Conservation (phyloP, 2,113 vertebrate species). For the Peromyscus leucopus region DNA sequence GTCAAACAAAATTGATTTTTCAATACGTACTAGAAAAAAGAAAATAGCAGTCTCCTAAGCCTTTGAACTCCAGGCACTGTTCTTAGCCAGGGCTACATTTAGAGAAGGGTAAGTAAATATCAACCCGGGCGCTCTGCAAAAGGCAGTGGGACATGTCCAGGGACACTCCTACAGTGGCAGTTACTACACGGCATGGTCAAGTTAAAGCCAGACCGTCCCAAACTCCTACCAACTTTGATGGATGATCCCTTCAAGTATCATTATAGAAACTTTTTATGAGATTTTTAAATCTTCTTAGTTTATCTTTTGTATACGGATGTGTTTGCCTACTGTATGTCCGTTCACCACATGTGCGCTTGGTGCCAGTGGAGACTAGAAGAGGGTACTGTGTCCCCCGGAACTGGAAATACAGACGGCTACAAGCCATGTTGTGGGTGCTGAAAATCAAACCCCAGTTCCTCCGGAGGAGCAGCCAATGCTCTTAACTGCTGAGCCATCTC, state of each 20-base stretch:
- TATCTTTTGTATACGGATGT: background rate
- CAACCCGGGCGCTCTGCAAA: background rate
- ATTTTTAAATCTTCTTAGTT: background rate
- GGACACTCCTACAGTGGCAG: background rate
- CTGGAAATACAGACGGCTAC: background rate
- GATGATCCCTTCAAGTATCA: constrained; percentile 12
- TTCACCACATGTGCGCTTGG: background rate
- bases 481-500: background rate
- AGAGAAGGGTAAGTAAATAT: background rate
- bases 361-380: background rate
- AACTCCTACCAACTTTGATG: constrained; percentile 7
- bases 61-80: background rate
- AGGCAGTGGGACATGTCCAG: background rate
- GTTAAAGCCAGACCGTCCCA: background rate
- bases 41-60: background rate
- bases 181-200: background rate
- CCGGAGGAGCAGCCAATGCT: background rate
- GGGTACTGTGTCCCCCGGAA: background rate
- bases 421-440: background rate
- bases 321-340: background rate
- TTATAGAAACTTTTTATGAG: background rate
- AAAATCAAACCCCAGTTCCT: background rate
- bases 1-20: constrained; percentile 4
- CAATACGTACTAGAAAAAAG: background rate
- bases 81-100: background rate